Evolutionary conservation across 2,888 invertebrate species (phyloP).

Genomic region (Clostera curtula): DNA sequence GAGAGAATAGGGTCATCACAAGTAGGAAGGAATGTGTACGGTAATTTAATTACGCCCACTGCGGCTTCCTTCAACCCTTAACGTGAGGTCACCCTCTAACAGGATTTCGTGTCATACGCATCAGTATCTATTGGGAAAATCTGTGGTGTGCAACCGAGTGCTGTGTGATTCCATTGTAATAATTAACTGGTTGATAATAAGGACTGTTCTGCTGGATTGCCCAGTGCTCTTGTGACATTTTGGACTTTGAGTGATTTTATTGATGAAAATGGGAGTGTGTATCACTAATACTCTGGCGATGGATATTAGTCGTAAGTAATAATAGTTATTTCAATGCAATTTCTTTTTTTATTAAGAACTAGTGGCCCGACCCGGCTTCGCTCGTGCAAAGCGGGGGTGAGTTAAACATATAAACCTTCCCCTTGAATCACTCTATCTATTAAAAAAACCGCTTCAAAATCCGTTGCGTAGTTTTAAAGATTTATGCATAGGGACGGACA

Average conservation of each 20-base stretch:
- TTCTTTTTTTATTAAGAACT: not conserved
- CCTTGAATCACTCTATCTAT: no score
- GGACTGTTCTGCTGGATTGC: no score
- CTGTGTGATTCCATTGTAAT: slow-evolving; percentile 17
- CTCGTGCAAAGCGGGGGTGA: no score
- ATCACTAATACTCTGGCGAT: slow-evolving; percentile 58
- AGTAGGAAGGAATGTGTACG: slow-evolving; percentile 23
- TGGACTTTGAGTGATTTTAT: slow-evolving; percentile 9
- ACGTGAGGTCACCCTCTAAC: slow-evolving; percentile 34
- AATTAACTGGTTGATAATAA: slow-evolving; percentile 6
- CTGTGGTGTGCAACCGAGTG: slow-evolving; percentile 21
- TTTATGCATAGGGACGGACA: no score
- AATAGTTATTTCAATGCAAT: not conserved
- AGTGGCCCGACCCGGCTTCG: no score
- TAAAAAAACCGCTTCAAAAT: no score
- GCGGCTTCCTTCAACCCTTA: slow-evolving; percentile 47
- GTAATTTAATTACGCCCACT: slow-evolving; percentile 41
- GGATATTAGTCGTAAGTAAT: slow-evolving; percentile 64
- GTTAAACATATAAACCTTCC: no score
- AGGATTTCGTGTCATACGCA: slow-evolving; percentile 32
- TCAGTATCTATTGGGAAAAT: slow-evolving; percentile 20
- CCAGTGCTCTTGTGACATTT: slow-evolving; percentile 8
- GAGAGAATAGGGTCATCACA: slow-evolving; percentile 1
- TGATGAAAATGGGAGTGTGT: slow-evolving; percentile 52
- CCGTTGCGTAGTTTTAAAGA: no score